These are phyloP conservation scores for Callopanchax toddi DNA, from an alignment of 2,113 vertebrate genomes.

Conservation along the genomic window DNA sequence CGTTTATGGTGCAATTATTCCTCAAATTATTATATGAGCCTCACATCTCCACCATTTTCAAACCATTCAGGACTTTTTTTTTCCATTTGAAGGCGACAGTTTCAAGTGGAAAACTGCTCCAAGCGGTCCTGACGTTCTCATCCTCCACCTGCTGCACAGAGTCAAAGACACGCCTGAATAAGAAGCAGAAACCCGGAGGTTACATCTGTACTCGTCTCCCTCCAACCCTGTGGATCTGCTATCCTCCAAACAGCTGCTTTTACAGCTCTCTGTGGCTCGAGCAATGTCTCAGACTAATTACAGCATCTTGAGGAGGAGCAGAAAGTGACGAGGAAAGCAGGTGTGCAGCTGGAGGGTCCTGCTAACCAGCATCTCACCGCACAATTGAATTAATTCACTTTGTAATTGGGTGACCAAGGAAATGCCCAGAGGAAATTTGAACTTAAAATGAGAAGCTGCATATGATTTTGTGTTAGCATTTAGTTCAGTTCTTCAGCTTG, in stretches of 20 bases:
- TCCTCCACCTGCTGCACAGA: slow-evolving; percentile 12
- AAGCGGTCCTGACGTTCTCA: slow-evolving; percentile 8
- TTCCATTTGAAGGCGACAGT: slow-evolving; percentile 18
- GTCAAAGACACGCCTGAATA: slow-evolving; percentile 9
- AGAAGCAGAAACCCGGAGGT: slow-evolving; percentile 13
- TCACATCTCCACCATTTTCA: not conserved
- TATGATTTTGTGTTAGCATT: not conserved
- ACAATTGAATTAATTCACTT: slow-evolving; percentile 36
- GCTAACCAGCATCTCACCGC: slow-evolving; percentile 35
- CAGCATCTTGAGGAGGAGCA: slow-evolving; percentile 52
- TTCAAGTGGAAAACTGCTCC: slow-evolving; percentile 6
- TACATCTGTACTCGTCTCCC: slow-evolving; percentile 40
- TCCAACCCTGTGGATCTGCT: slow-evolving; percentile 21
- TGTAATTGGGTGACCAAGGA: slow-evolving; percentile 37
- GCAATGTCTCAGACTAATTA: slow-evolving; percentile 55
- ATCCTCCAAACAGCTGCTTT: slow-evolving; percentile 57
- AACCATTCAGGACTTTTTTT: not conserved
- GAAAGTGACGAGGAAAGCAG: slow-evolving; percentile 56
- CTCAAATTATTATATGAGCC: not conserved
- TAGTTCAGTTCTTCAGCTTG: not conserved
- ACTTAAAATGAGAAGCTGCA: not conserved
- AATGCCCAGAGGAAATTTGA: slow-evolving; percentile 3
- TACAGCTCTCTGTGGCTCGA: slow-evolving; percentile 22
- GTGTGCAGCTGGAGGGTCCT: slow-evolving; percentile 36
- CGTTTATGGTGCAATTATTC: not conserved